Evolutionary conservation across 2,113 vertebrate genomes (phyloP).

Genomic region (Varanus komodoensis): DNA sequence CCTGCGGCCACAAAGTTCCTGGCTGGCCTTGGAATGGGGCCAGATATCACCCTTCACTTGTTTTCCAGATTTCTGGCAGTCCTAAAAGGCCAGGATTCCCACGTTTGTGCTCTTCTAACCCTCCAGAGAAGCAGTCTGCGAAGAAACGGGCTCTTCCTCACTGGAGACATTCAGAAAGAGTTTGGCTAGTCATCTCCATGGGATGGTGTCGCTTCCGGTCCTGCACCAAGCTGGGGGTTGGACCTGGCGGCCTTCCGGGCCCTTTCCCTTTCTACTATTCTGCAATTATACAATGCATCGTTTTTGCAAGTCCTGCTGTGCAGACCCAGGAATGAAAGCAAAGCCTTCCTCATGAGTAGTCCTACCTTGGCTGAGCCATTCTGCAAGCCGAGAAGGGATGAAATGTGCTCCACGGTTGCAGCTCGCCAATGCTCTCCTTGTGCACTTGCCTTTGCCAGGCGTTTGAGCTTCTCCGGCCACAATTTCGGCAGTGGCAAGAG

Average conservation of each 20-base stretch:
- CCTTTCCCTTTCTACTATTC: too few relatives aligned
- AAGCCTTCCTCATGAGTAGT: not conserved
- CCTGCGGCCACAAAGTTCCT: not conserved
- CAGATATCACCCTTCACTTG: too few relatives aligned
- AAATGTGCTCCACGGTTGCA: not conserved
- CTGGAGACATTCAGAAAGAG: too few relatives aligned
- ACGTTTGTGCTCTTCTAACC: not conserved
- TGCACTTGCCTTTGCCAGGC: not conserved
- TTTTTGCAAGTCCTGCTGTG: not conserved
- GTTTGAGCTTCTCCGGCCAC: not conserved
- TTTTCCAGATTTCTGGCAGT: not conserved
- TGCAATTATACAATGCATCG: too few relatives aligned
- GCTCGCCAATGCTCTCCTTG: not conserved
- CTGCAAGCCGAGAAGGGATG: not conserved
- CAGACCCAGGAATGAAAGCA: not conserved
- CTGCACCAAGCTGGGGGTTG: too few relatives aligned
- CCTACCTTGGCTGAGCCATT: not conserved
- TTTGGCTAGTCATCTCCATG: too few relatives aligned
- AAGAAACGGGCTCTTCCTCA: not conserved
- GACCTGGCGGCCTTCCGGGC: too few relatives aligned
- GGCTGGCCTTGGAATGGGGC: not conserved
- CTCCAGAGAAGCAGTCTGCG: not conserved
- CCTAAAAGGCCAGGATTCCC: not conserved
- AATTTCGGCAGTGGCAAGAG: too few relatives aligned
- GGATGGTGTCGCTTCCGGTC: too few relatives aligned